A percentile compares a stretch with the other conserved stretches of the same genome.
Evolutionary conservation across 2,797 vertebrate species (phyloP).

Genomic region (Anolis apletophallus): DNA sequence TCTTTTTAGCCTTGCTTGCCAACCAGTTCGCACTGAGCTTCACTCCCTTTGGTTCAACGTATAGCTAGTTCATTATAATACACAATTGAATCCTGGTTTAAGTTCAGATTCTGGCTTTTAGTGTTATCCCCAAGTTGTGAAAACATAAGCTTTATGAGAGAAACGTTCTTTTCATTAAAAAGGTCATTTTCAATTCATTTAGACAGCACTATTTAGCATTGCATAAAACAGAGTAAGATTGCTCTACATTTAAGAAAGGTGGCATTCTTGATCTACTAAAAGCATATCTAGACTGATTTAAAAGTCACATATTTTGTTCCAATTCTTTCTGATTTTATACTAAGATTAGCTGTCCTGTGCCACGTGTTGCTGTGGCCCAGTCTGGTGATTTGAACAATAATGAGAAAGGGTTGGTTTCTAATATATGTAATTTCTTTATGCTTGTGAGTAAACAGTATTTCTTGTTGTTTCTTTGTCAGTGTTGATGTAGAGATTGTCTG

Average conservation of each 20-base stretch:
- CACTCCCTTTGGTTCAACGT: conserved; percentile 61
- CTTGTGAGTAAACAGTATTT: too few species aligned
- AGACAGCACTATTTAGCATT: neutral
- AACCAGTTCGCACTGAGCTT: conserved; percentile 39
- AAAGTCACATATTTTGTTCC: too few species aligned
- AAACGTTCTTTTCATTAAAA: neutral
- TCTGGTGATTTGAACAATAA: too few species aligned
- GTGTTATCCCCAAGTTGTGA: neutral
- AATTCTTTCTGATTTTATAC: too few species aligned
- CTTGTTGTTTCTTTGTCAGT: too few species aligned
- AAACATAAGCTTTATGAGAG: neutral
- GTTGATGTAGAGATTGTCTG: too few species aligned
- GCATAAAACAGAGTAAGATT: neutral
- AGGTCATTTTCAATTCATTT: neutral
- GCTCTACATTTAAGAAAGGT: neutral
- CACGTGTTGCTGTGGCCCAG: too few species aligned
- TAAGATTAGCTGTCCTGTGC: too few species aligned
- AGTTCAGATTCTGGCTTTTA: neutral
- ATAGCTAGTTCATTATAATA: neutral
- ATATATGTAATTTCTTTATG: too few species aligned
- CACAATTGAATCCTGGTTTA: neutral
- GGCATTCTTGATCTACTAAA: neutral
- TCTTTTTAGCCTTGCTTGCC: conserved; percentile 40
- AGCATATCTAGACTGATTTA: too few species aligned
- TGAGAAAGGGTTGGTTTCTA: too few species aligned